A percentile compares a stretch with the other conserved stretches of the same genome.
These are phyloP conservation scores for Donacobius atricapilla DNA, from an alignment of 2,113 vertebrate species.

Conservation along the genomic window DNA sequence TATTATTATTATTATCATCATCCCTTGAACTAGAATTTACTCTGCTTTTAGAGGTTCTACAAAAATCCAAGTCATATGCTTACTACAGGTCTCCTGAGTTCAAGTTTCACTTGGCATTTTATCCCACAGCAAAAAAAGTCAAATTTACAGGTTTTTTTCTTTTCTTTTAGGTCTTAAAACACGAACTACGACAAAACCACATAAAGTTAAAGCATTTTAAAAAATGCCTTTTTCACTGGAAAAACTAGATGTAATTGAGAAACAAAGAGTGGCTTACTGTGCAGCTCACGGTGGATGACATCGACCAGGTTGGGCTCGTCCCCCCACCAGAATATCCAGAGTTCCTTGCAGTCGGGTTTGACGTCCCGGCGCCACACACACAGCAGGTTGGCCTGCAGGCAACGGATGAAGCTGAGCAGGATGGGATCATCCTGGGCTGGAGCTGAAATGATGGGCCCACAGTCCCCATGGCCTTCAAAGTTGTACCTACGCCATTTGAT, in stretches of 20 bases:
- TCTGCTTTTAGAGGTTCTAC: not conserved
- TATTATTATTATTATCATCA: not conserved
- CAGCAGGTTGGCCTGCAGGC: slow-evolving; percentile 93
- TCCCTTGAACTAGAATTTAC: not conserved
- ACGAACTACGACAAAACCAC: not conserved
- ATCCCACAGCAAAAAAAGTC: accelerated
- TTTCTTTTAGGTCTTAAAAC: not conserved
- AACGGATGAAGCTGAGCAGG: slow-evolving; percentile 95
- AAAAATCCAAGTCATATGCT: not conserved
- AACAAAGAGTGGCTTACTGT: slow-evolving; percentile 79
- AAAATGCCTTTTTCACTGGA: not conserved
- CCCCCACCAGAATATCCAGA: slow-evolving; percentile 99
- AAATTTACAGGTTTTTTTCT: not conserved
- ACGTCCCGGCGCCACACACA: slow-evolving; percentile 95
- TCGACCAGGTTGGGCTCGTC: slow-evolving; percentile 91
- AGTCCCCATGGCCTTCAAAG: slow-evolving; percentile 91
- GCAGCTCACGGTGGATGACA: slow-evolving; percentile 93
- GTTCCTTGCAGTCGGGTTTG: slow-evolving; percentile 90
- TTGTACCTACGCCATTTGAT: slow-evolving; percentile 99
- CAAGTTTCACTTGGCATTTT: not conserved
- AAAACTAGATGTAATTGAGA: accelerated
- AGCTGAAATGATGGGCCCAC: slow-evolving; percentile 95
- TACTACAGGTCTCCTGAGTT: not conserved
- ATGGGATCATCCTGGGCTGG: slow-evolving; percentile 97
- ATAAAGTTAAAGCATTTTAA: not conserved